A percentile compares a stretch with the other conserved stretches of the same genome.
Conservation (phyloP, 2,797 vertebrate genomes). For the Protonibea diacanthus region DNA sequence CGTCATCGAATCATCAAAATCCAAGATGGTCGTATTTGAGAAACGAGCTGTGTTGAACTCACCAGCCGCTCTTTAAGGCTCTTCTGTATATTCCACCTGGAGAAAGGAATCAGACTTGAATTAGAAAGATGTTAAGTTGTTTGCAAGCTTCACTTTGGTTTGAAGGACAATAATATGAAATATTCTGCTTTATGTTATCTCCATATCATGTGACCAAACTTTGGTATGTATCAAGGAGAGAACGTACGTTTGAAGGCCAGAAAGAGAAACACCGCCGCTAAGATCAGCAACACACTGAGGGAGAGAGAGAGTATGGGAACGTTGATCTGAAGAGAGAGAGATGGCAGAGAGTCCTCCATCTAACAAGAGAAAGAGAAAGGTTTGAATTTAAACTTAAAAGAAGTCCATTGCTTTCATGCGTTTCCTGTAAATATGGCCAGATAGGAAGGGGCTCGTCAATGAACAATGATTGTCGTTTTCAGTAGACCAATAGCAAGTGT, state of each 20-base stretch:
- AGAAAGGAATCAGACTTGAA: constrained; percentile 12
- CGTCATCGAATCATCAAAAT: background rate
- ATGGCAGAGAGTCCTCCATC: constrained; percentile 77
- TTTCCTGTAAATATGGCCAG: no score
- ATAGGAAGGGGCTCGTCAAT: no score
- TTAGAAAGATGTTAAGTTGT: background rate
- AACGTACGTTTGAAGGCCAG: constrained; percentile 82
- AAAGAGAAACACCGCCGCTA: constrained; percentile 67
- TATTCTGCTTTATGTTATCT: background rate
- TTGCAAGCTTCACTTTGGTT: background rate
- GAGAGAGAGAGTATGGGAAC: constrained; percentile 82
- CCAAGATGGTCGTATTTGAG: background rate
- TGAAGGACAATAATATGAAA: background rate
- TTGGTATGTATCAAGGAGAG: background rate
- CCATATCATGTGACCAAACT: background rate
- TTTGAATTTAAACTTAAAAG: no score
- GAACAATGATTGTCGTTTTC: no score
- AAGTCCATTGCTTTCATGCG: no score
- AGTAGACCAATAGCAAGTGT: no score
- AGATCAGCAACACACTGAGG: constrained; percentile 71
- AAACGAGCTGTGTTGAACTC: constrained; percentile 44
- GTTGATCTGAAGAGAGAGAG: constrained; percentile 82
- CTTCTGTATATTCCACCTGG: constrained; percentile 77
- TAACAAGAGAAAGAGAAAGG: constrained; percentile 48
- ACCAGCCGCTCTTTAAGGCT: constrained; percentile 78